Percentiles rank a stretch among this genome's conserved stretches.
These are phyloP conservation scores for Alectura lathami DNA, from an alignment of 2,113 vertebrate species.

Conservation along the genomic window DNA sequence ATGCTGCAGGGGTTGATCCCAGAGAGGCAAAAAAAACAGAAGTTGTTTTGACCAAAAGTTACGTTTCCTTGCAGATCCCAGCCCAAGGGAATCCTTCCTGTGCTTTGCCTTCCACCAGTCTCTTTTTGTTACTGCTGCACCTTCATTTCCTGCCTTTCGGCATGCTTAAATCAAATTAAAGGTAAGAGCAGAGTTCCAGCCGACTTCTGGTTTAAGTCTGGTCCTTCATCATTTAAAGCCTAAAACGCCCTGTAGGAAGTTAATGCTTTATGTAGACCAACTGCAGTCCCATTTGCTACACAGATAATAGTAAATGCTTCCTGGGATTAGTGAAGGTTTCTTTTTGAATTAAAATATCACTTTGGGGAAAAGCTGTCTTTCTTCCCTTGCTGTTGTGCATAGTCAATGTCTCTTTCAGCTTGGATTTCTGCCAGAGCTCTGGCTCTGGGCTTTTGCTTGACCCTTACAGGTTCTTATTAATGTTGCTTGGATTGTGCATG, in stretches of 20 bases:
- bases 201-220: slow-evolving; percentile 53
- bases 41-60: background rate
- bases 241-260: slow-evolving; percentile 48
- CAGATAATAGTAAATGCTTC: slow-evolving; percentile 55
- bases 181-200: slow-evolving; percentile 22
- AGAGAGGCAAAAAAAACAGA: no score
- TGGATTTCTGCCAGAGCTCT: slow-evolving; percentile 31
- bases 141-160: slow-evolving; percentile 39
- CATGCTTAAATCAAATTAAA: slow-evolving; percentile 36
- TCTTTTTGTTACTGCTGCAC: background rate
- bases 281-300: slow-evolving; percentile 52
- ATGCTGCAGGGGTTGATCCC: accelerated
- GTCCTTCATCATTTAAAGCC: slow-evolving; percentile 55
- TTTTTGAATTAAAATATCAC: slow-evolving; percentile 64
- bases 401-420: slow-evolving; percentile 32
- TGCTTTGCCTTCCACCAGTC: background rate
- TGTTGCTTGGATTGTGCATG: background rate
- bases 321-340: slow-evolving; percentile 41
- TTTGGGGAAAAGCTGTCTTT: slow-evolving; percentile 42
- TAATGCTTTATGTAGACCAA: slow-evolving; percentile 40
- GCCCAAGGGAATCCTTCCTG: accelerated
- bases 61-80: accelerated
- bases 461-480: background rate
- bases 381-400: background rate
- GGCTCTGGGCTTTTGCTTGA: background rate